Evolutionary conservation across 2,797 vertebrate genomes (phyloP).

Genomic region (Esox masquinongy): DNA sequence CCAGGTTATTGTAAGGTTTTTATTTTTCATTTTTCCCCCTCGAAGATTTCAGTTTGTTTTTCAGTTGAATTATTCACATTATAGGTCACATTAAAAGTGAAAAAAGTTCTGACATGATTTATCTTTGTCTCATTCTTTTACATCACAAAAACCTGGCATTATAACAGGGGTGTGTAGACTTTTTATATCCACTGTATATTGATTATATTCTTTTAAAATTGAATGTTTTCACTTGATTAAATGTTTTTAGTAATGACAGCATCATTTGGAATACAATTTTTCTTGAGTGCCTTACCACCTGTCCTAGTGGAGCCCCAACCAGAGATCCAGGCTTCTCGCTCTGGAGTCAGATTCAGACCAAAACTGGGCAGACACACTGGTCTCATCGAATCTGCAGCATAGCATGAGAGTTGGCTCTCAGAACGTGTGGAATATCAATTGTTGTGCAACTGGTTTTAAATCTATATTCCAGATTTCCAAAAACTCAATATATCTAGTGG

Average conservation of each 20-base stretch:
- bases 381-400: conserved; percentile 51
- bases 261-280: background rate
- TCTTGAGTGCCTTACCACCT: conserved; percentile 60
- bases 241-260: background rate
- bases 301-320: conserved; percentile 83
- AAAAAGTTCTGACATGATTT: no score
- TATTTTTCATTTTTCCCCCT: no score
- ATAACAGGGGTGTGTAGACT: no score
- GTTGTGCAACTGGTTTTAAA: background rate
- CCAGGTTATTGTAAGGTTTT: no score
- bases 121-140: no score
- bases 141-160: no score
- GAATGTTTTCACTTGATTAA: background rate
- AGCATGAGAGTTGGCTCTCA: background rate
- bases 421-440: background rate
- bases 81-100: no score
- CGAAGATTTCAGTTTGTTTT: no score
- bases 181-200: no score
- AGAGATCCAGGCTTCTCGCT: conserved; percentile 79
- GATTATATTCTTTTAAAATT: background rate
- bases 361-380: conserved; percentile 89
- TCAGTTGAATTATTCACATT: no score
- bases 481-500: no score
- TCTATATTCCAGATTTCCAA: no score
- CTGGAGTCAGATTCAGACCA: conserved; percentile 67